Conservation (phyloP, 2,113 vertebrate species). For the Calidris pygmaea region DNA sequence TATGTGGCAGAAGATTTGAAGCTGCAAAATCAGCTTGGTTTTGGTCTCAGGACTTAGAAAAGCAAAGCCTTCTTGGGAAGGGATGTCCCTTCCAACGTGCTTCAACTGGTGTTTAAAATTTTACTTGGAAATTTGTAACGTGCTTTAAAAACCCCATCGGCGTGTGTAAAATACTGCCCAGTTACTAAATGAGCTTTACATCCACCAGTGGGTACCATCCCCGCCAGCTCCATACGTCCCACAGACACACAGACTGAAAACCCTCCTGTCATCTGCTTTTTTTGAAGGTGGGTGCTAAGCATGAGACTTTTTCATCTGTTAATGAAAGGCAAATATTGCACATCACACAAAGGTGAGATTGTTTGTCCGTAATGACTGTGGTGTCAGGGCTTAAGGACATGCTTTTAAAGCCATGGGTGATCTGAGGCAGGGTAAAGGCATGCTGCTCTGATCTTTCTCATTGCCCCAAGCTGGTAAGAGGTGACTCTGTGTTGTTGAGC, state of each 20-base stretch:
- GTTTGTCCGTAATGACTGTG: neutral
- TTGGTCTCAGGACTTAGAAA: neutral
- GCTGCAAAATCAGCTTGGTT: neutral
- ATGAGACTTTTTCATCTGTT: neutral
- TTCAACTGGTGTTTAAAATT: neutral
- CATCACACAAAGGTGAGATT: neutral
- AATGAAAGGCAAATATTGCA: neutral
- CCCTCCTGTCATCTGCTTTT: neutral
- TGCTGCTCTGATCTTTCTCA: neutral
- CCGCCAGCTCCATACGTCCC: neutral
- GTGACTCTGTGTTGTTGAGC: neutral
- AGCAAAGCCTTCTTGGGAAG: neutral
- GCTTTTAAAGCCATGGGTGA: neutral
- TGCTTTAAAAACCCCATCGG: neutral
- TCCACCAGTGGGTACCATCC: neutral
- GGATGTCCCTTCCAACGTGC: neutral
- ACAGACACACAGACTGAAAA: neutral
- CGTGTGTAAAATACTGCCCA: neutral
- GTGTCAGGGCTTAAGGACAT: neutral
- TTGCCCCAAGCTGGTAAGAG: neutral
- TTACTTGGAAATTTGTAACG: neutral
- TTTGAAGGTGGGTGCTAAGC: neutral
- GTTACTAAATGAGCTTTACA: neutral
- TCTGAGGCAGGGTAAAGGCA: neutral
- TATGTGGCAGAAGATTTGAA: neutral